Evolutionary conservation across 2,113 vertebrate genomes (phyloP).

Genomic region (Eptesicus fuscus): DNA sequence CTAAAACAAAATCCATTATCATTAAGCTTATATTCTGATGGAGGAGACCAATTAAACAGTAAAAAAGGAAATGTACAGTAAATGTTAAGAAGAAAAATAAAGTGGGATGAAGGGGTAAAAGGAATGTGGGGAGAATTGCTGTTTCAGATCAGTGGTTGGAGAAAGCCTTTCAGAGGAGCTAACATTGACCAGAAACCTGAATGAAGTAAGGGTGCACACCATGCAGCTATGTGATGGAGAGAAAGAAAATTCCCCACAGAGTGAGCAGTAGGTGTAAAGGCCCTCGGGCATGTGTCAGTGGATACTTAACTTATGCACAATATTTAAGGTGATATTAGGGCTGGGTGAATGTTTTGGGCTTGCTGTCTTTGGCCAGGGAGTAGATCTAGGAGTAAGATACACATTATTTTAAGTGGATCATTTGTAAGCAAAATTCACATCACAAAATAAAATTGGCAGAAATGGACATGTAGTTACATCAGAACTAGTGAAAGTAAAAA

Average conservation of each 20-base stretch:
- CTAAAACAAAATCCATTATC: background rate
- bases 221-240: background rate
- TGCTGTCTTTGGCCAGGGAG: background rate
- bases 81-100: background rate
- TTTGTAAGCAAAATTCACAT: background rate
- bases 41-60: background rate
- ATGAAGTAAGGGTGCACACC: background rate
- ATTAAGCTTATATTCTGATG: background rate
- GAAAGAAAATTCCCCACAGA: background rate
- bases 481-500: background rate
- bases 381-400: background rate
- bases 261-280: background rate
- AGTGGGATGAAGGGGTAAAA: background rate
- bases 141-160: background rate
- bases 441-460: background rate
- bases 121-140: background rate
- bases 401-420: background rate
- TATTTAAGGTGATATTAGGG: background rate
- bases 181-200: background rate
- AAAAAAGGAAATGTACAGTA: background rate
- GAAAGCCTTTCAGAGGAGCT: background rate
- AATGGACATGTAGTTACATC: background rate
- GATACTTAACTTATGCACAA: background rate
- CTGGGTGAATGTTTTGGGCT: background rate
- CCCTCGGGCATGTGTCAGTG: background rate